A percentile compares a stretch with the other conserved stretches of the same genome.
These are phyloP conservation scores for Macrochelys suwanniensis DNA, from an alignment of 2,797 vertebrate genomes.

Conservation along the genomic window DNA sequence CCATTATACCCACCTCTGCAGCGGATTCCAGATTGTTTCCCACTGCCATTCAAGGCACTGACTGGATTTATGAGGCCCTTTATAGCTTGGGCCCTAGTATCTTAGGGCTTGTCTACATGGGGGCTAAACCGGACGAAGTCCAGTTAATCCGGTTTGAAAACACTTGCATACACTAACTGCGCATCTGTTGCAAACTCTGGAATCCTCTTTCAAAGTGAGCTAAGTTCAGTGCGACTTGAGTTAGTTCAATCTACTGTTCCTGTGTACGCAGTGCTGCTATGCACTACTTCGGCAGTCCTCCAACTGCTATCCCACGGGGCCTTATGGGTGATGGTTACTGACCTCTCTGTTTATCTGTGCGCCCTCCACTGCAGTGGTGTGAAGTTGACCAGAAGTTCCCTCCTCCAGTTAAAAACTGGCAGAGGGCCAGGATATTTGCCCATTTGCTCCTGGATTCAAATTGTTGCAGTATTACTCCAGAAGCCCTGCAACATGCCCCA, in stretches of 20 bases:
- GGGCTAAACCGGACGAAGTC: background rate
- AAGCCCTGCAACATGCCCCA: background rate
- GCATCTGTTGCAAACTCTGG: background rate
- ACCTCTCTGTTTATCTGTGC: background rate
- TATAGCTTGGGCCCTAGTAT: background rate
- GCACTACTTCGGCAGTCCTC: background rate
- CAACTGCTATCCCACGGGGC: background rate
- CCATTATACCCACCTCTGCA: background rate
- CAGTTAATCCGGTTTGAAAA: background rate
- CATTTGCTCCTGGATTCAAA: background rate
- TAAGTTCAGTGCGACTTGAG: background rate
- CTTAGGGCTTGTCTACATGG: background rate
- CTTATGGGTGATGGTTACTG: background rate
- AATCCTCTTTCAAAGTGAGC: background rate
- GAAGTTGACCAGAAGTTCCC: background rate
- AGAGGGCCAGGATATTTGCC: background rate
- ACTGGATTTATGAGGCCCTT: background rate
- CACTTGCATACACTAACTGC: background rate
- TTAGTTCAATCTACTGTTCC: no score
- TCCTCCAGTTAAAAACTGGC: background rate
- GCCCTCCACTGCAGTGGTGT: background rate
- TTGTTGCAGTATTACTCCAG: background rate
- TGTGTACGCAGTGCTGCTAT: background rate
- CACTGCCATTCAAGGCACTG: background rate
- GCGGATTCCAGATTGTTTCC: background rate